phyloP scores from a whole-genome alignment of 2,113 vertebrate genomes.

The Pycnonotus jocosus region DNA sequence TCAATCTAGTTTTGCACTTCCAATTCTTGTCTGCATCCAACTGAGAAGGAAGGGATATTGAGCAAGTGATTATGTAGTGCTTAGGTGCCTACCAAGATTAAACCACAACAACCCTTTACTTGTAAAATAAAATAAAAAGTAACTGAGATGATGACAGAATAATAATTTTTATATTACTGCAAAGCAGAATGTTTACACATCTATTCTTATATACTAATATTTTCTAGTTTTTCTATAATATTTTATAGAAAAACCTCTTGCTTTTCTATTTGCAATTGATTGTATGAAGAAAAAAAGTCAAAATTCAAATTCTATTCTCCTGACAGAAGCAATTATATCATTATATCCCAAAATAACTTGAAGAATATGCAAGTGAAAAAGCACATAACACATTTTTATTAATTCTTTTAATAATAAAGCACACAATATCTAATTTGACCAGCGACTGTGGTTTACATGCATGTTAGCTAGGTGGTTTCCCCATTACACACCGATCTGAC shows the following conservation, averaged over 20 bases:
- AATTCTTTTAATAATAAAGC: neutral
- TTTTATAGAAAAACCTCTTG: no score
- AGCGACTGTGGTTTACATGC: neutral
- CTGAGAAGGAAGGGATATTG: neutral
- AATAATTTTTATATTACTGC: neutral
- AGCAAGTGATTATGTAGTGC: neutral
- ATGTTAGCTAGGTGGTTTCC: neutral
- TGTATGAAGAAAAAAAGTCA: neutral
- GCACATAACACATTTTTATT: neutral
- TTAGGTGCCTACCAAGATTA: neutral
- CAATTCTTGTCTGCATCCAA: accelerated
- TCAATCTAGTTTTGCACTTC: neutral
- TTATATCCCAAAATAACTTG: neutral
- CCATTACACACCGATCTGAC: neutral
- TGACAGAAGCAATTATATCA: neutral
- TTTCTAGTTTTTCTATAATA: neutral
- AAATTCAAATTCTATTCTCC: neutral
- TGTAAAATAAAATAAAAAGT: neutral
- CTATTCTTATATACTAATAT: neutral
- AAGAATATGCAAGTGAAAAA: neutral
- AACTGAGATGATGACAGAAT: neutral
- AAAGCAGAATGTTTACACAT: neutral
- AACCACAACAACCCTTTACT: accelerated
- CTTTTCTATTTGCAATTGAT: neutral
- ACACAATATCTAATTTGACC: neutral